phyloP scores from a whole-genome alignment of 2,888 invertebrate genomes.

The Ochlodes sylvanus region DNA sequence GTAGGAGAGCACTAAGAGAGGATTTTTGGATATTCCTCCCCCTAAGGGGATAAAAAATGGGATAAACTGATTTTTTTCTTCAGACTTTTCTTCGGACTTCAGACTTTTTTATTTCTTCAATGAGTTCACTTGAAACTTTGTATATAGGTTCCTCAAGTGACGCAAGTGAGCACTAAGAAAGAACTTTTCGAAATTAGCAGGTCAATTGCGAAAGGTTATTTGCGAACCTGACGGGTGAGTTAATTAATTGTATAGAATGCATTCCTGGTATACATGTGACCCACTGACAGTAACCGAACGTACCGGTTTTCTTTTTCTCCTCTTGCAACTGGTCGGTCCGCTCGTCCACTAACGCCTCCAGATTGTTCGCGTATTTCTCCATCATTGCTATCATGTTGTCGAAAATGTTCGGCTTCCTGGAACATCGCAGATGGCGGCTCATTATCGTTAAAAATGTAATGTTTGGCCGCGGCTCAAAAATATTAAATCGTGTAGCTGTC shows the following conservation, averaged over 20 bases:
- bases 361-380: constrained; percentile 98
- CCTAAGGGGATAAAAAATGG: too few species aligned
- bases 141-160: too few species aligned
- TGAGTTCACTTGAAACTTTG: too few species aligned
- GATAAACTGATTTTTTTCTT: too few species aligned
- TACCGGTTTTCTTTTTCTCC: constrained; percentile 98
- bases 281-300: constrained; percentile 35
- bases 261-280: constrained; percentile 10
- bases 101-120: too few species aligned
- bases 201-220: too few species aligned
- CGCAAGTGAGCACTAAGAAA: too few species aligned
- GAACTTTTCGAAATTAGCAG: too few species aligned
- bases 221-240: too few species aligned
- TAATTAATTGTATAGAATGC: constrained; percentile 25
- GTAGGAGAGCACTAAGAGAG: too few species aligned
- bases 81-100: too few species aligned
- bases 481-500: constrained; percentile 4
- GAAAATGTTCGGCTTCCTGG: constrained; percentile 96
- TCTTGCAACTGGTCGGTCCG: constrained; percentile 96
- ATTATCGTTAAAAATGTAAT: constrained; percentile 28
- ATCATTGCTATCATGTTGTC: constrained; percentile 99
- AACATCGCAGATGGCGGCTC: constrained; percentile 41
- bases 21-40: too few species aligned
- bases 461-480: constrained; percentile 33
- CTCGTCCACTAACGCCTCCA: constrained; percentile 97